Evolutionary conservation across 2,113 vertebrate genomes (phyloP), one percentile per base, ranked within the genome.

Genomic region (Brachionichthys hirsutus): DNA sequence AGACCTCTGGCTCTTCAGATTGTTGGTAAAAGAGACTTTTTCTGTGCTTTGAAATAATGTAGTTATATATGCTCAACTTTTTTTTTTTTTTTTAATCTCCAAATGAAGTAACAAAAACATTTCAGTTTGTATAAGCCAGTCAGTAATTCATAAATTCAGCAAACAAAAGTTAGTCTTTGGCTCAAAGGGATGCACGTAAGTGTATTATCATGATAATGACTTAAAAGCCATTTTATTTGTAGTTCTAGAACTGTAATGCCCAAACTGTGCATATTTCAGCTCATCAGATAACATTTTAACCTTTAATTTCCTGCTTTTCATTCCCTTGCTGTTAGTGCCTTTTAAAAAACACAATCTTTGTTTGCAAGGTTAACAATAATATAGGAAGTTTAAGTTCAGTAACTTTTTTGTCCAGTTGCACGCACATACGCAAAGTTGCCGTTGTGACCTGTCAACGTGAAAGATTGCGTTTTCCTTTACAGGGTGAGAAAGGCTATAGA

Each of bases 1-100:
- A 41, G 92, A 94, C 11, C 84, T 93, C 40, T 93, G 92, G 91
- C 81, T 93, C 55, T 75, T 90, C 72, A 84, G 90, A 15, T 63
- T 93, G 71, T 79, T 94, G 70, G 93, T 94, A 84, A 83, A 63
- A 44, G 22, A 1, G 41, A 42, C 11, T 11, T 0, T 18, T 2
- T n/a, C 1, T 20, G 35, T 13, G 54, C 43, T 13, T 12, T 36
- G n/a, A 42, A 19, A 13, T 38, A 38, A 38, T 30, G 8, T 3
- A 38, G 36, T 38, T 12, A 38, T 38, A 30, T 30, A 30, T 30
- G 24, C 24, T 6, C 3, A 30, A n/a, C n/a, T n/a, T n/a, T n/a
- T 30, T 1, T 30, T 30, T 30, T 4, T 30, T 30, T 30, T 30
- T 30, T 30, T 30, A 2, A 30, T 30, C 24, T 30, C 24, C 4